These are phyloP conservation scores for Drosophila meridionalis DNA, from an alignment of 2,888 invertebrate species.

Conservation along the genomic window DNA sequence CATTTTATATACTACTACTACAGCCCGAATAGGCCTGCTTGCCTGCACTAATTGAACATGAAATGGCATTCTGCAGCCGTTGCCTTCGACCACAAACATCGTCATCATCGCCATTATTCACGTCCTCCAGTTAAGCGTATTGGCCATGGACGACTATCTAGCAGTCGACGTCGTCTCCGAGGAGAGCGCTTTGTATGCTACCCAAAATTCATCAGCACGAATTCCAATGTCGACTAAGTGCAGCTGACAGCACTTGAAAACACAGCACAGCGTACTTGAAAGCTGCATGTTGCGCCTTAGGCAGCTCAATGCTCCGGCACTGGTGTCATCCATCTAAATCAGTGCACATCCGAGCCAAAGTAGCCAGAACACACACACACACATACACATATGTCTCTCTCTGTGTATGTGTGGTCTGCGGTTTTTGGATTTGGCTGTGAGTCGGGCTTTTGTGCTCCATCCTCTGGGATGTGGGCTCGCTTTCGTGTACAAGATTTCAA, in stretches of 20 bases:
- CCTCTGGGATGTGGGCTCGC: slow-evolving; percentile 29
- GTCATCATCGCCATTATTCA: slow-evolving; percentile 21
- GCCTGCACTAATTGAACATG: slow-evolving; percentile 76
- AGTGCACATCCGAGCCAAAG: slow-evolving; percentile 40
- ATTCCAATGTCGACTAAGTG: slow-evolving; percentile 65
- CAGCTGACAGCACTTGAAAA: slow-evolving; percentile 72
- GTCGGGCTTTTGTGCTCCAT: slow-evolving; percentile 22
- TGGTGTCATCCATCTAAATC: slow-evolving; percentile 65
- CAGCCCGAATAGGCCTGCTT: slow-evolving; percentile 32
- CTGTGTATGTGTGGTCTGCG: slow-evolving; percentile 42
- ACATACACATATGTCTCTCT: background rate
- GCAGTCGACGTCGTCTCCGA: background rate
- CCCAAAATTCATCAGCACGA: slow-evolving; percentile 63
- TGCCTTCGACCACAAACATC: slow-evolving; percentile 26
- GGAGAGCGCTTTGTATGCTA: slow-evolving; percentile 22
- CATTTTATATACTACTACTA: slow-evolving; percentile 64
- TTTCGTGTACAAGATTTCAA: slow-evolving; percentile 64
- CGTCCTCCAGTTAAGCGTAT: slow-evolving; percentile 35
- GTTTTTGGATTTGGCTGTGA: slow-evolving; percentile 25
- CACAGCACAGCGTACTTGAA: slow-evolving; percentile 55
- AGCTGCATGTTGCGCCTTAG: slow-evolving; percentile 60
- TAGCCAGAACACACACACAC: slow-evolving; percentile 25
- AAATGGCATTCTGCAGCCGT: slow-evolving; percentile 51
- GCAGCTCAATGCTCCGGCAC: slow-evolving; percentile 35
- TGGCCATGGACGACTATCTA: slow-evolving; percentile 21